Conservation (phyloP, 2,113 vertebrate genomes). For the Amphiprion percula region DNA sequence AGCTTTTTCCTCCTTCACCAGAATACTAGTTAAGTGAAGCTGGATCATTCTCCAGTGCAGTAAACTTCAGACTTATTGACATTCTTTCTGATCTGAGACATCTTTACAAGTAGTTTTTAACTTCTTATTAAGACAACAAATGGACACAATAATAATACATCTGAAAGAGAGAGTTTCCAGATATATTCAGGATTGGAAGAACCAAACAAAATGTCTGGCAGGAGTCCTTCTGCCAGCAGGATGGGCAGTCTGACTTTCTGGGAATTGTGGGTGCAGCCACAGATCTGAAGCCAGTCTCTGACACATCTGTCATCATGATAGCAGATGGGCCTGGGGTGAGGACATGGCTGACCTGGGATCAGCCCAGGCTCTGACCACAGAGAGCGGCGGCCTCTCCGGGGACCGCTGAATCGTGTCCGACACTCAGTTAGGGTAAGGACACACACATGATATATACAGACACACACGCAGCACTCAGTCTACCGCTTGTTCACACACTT, state of each 20-base stretch:
- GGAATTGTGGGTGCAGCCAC: constrained; percentile 20
- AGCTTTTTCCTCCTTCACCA: too few relatives aligned
- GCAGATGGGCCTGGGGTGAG: constrained; percentile 72
- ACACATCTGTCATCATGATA: constrained; percentile 67
- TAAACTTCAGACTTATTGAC: too few relatives aligned
- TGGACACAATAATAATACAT: neutral
- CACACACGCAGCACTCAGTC: constrained; percentile 16
- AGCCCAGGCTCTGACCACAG: constrained; percentile 41
- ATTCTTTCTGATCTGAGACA: too few relatives aligned
- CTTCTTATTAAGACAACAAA: too few relatives aligned
- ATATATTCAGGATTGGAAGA: constrained; percentile 8
- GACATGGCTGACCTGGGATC: constrained; percentile 51
- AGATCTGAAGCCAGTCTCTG: constrained; percentile 42
- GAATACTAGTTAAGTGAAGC: too few relatives aligned
- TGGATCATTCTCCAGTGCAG: too few relatives aligned
- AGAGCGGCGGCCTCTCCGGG: constrained; percentile 49
- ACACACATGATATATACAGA: constrained; percentile 5
- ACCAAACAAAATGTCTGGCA: constrained; percentile 33
- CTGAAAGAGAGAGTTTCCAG: neutral
- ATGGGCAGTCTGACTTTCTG: constrained; percentile 15
- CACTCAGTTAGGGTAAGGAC: constrained; percentile 47
- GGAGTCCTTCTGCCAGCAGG: neutral
- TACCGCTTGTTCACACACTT: constrained; percentile 39
- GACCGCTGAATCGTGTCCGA: constrained; percentile 32
- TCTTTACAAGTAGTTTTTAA: too few relatives aligned